Conservation (phyloP, 2,797 vertebrate species). For the Anguilla obscura region DNA sequence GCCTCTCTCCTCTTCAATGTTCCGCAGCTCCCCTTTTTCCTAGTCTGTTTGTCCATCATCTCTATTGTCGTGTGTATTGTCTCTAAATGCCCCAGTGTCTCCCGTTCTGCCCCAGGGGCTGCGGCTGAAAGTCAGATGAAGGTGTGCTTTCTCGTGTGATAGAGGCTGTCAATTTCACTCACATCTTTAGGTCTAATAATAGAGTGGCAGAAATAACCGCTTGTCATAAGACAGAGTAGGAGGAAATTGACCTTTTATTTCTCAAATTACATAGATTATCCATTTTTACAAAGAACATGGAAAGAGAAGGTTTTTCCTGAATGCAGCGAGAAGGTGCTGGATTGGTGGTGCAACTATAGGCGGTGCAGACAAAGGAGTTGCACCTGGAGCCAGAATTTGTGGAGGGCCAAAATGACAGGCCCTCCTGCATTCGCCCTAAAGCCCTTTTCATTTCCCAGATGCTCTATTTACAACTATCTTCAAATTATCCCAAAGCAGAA, state of each 20-base stretch:
- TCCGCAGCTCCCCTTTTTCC: neutral
- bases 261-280: constrained; percentile 20
- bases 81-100: neutral
- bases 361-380: neutral
- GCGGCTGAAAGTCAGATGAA: neutral
- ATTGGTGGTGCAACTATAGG: neutral
- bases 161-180: neutral
- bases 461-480: too few species aligned
- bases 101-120: neutral
- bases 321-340: neutral
- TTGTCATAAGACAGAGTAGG: neutral
- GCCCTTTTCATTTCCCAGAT: too few species aligned
- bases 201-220: constrained; percentile 1
- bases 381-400: neutral
- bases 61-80: neutral
- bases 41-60: neutral
- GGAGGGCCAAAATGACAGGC: neutral
- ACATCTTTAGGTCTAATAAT: constrained; percentile 13
- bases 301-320: neutral
- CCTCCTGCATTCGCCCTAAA: neutral
- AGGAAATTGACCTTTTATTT: constrained; percentile 15
- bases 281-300: neutral
- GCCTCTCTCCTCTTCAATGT: neutral
- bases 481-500: too few species aligned
- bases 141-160: neutral